Evolutionary conservation across 2,888 invertebrate species (phyloP).

Genomic region (Aleiodes leptofemur): DNA sequence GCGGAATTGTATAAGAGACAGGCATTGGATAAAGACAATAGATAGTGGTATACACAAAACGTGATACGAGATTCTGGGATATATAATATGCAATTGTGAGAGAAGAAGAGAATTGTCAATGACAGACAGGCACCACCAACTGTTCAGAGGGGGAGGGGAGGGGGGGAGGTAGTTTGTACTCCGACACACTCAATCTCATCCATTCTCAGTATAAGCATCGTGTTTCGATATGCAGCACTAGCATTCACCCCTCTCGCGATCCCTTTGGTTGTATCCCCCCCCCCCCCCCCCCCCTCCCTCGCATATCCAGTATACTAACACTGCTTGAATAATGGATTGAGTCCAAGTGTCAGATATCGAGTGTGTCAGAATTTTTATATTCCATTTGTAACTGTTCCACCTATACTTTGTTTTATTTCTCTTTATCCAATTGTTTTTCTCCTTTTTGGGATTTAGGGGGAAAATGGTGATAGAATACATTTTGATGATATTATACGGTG

Average conservation of each 20-base stretch:
- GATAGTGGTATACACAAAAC: background rate
- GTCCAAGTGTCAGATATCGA: conserved; percentile 41
- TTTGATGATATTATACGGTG: too few species aligned
- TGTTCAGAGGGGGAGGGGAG: too few species aligned
- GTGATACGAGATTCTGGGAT: conserved; percentile 13
- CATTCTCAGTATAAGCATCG: conserved; percentile 43
- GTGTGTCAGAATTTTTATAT: conserved; percentile 14
- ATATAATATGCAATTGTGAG: conserved; percentile 22
- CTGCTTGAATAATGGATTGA: conserved; percentile 50
- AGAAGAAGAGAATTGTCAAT: conserved; percentile 37
- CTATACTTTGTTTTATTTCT: background rate
- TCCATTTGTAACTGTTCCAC: background rate
- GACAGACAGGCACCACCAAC: conserved; percentile 29
- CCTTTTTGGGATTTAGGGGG: background rate
- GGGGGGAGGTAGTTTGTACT: background rate
- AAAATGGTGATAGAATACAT: too few species aligned
- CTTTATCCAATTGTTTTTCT: background rate
- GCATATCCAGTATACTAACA: conserved; percentile 21
- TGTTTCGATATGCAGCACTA: conserved; percentile 29
- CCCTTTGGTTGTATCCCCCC: background rate
- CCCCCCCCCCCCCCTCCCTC: background rate
- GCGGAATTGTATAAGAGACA: conserved; percentile 25
- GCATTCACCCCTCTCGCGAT: conserved; percentile 12
- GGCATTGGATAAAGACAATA: conserved; percentile 15
- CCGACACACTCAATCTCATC: conserved; percentile 37